Base-by-base conservation (phyloP, 2,797 vertebrate species). In the Pseudomugil tenellus region DNA sequence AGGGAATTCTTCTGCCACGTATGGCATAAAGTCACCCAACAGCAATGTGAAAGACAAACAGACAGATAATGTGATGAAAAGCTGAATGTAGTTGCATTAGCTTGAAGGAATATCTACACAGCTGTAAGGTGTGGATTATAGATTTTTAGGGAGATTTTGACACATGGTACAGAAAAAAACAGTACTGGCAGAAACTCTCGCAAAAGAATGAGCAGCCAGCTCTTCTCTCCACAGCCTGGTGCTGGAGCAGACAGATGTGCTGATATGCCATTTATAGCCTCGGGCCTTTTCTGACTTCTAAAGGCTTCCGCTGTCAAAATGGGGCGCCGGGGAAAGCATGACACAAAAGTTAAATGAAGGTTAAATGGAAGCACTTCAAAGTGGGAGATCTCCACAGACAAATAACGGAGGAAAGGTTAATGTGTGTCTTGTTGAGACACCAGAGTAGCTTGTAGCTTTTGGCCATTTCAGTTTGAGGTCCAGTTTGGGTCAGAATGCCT, bases 351-450 rank as follows among this genome's bases (percentile, higher is more conserved):
- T 90, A 92, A 90, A 92, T 91, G 86, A 92, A 93, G 92, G 86
- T 93, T 93, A 94, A 94, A 90, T 79, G 84, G 89, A 90, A 83
- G 83, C 87, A 85, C 91, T 93, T 92, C 83, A 93, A 92, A 93
- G 91, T 85, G 82, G 84, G 86, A 76, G 82, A 88, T 87, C 89
- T 83, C 63, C 65, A 65, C 76, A 79, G 85, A 81, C 78, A 89
- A 84, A 86, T 77, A 89, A 87, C 66, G 88, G 34, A 39, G 79
- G 68, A 87, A 89, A 92, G 93, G 92, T 93, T 93, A 93, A 92
- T 91, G 87, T 57, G 83, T 78, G 88, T 84, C 88, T 90, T 92
- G 92, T 93, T 86, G 89, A 89, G 89, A 89, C 88, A 84, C 61
- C 69, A n/a, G 79, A 87, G 89, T 87, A 87, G 91, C 91, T 90